A percentile compares a stretch with the other conserved stretches of the same genome.
Conservation (phyloP, 2,797 vertebrate genomes). For the Hephaestus fuliginosus region DNA sequence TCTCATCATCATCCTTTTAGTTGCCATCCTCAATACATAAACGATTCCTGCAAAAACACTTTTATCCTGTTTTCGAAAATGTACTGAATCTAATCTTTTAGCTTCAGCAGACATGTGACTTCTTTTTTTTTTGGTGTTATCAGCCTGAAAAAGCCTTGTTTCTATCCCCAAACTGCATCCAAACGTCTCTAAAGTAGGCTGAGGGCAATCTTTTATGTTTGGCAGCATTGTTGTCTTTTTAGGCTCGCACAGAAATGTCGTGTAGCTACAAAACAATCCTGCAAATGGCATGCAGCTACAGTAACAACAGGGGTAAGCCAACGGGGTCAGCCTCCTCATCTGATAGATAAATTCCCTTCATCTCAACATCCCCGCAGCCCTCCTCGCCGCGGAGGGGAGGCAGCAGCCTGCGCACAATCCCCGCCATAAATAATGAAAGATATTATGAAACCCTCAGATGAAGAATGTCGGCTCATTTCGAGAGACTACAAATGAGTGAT, state of each 20-base stretch:
- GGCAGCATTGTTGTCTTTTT: slow-evolving; percentile 17
- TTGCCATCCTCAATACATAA: slow-evolving; percentile 17
- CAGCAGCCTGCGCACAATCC: slow-evolving; percentile 43
- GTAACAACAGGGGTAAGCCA: slow-evolving; percentile 20
- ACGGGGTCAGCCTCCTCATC: slow-evolving; percentile 47
- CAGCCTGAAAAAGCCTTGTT: slow-evolving; percentile 6
- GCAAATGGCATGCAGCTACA: slow-evolving; percentile 18
- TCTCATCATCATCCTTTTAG: slow-evolving; percentile 23
- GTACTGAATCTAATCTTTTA: slow-evolving; percentile 36
- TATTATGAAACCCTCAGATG: slow-evolving; percentile 40
- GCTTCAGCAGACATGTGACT: slow-evolving; percentile 16
- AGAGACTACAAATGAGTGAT: slow-evolving; percentile 35
- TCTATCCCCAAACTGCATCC: slow-evolving; percentile 13
- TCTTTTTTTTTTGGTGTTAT: slow-evolving; percentile 20
- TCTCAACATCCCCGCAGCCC: slow-evolving; percentile 24
- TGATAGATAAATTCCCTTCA: slow-evolving; percentile 49
- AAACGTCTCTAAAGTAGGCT: slow-evolving; percentile 19
- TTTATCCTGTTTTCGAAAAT: slow-evolving; percentile 13
- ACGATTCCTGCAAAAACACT: slow-evolving; percentile 11
- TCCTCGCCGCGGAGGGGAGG: slow-evolving; percentile 24
- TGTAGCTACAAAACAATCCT: slow-evolving; percentile 15
- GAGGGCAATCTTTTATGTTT: slow-evolving; percentile 32
- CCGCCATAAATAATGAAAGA: slow-evolving; percentile 61
- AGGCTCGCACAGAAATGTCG: not conserved
- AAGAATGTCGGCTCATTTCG: slow-evolving; percentile 39